Evolutionary conservation across 2,113 vertebrate species (phyloP).

Genomic region (Malurus alboscapulatus): DNA sequence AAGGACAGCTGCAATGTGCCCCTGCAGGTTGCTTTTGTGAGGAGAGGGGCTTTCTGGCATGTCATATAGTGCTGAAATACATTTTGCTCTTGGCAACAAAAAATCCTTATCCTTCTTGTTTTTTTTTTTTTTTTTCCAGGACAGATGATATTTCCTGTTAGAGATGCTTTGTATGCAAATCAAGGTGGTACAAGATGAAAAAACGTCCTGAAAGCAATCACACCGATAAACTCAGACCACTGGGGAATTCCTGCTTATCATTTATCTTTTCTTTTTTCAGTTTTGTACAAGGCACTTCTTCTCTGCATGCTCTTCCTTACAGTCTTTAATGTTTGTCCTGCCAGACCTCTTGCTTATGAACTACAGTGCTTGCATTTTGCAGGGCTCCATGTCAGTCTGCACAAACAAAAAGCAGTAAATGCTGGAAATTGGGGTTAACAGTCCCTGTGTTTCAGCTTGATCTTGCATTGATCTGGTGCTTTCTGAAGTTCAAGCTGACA

Average conservation of each 20-base stretch:
- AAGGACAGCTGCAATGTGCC: not conserved
- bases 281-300: not conserved
- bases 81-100: too few relatives aligned
- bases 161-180: slow-evolving; percentile 40
- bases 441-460: not conserved
- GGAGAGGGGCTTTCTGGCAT: not conserved
- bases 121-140: not conserved
- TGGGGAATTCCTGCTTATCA: slow-evolving; percentile 31
- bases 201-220: slow-evolving; percentile 10
- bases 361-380: not conserved
- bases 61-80: not conserved
- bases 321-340: not conserved
- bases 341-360: not conserved
- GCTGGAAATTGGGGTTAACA: not conserved
- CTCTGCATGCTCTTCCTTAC: not conserved
- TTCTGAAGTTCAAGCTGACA: not conserved
- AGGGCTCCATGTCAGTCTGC: not conserved
- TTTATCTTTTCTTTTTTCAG: not conserved
- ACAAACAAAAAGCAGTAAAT: not conserved
- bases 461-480: not conserved
- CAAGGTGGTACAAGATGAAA: not conserved
- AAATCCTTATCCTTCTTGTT: not conserved
- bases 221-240: not conserved
- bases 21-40: not conserved
- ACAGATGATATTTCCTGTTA: slow-evolving; percentile 18